phyloP scores from a whole-genome alignment of 1,140 invertebrate species.

The Hetaerina americana region DNA sequence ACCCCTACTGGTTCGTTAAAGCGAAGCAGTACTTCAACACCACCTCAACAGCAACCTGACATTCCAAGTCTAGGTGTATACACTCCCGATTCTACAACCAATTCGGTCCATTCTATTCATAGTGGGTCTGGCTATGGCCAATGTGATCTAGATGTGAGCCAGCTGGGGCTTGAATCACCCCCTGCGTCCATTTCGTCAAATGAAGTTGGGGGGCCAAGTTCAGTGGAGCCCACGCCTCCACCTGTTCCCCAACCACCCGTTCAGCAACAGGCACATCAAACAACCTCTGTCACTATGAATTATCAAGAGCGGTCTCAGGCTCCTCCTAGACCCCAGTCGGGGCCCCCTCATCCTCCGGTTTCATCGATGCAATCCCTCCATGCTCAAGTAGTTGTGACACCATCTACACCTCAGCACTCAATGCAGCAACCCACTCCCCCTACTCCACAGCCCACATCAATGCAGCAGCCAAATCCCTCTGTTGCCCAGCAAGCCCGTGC shows the following conservation, averaged over 20 bases:
- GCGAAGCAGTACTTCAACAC: constrained; percentile 31
- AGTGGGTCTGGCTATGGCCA: constrained; percentile 49
- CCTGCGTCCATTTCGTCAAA: constrained; percentile 70
- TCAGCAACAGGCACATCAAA: constrained; percentile 19
- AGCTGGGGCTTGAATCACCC: constrained; percentile 63
- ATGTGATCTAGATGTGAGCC: constrained; percentile 69
- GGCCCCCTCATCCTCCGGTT: constrained; percentile 12
- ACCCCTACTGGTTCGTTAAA: constrained; percentile 32
- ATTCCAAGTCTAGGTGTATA: constrained; percentile 67
- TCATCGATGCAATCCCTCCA: constrained; percentile 13
- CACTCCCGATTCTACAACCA: constrained; percentile 69
- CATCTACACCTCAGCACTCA: constrained; percentile 16
- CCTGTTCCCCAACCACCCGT: constrained; percentile 27
- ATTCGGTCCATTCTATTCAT: constrained; percentile 68
- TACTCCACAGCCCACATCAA: constrained; percentile 25
- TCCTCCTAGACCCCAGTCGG: constrained; percentile 9
- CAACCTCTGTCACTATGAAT: neutral
- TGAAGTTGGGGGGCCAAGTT: constrained; percentile 64
- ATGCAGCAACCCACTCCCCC: constrained; percentile 23
- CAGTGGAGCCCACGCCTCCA: constrained; percentile 46
- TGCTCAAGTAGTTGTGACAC: neutral
- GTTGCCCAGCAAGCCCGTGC: neutral
- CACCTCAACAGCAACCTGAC: constrained; percentile 41
- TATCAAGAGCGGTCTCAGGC: neutral
- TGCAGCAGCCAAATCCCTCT: constrained; percentile 19